Base-by-base conservation (phyloP, 2,113 vertebrate genomes). In the Hassar affinis region DNA sequence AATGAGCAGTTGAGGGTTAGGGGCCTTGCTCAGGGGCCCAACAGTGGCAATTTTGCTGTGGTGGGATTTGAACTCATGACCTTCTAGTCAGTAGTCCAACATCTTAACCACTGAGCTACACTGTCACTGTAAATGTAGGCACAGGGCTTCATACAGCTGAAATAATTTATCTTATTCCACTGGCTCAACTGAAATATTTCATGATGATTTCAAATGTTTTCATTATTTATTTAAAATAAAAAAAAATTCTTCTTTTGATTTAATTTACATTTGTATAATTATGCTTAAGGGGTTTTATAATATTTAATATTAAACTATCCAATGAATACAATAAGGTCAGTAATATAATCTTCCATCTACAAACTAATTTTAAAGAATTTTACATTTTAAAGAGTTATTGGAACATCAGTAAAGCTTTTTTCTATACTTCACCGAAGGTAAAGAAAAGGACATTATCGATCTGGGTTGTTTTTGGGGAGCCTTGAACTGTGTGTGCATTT, bases 401-500 rank as follows among this genome's bases (percentile, higher is more conserved):
- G 89, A 90, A 93, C 88, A 92, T 87, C 54, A 87, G 90, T 91
- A 89, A 91, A 88, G 85, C 76, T 85, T 80, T 89, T 89, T 89
- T 72, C 51, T 69, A 80, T 42, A n/a, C 27, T n/a, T 27, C 78
- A 61, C 69, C 27, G 87, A 78, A 84, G 84, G 30, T 77, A 88
- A 56, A 86, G 86, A 88, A 91, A 79, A 90, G 91, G 90, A 90
- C 88, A 87, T 91, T 93, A 95, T 95, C 93, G 94, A 96, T 95
- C 92, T 52, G 79, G 81, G 69, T 57, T 89, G 91, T 89, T 91
- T 91, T 93, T 90, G 91, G 92, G 88, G 89, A 92, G 90, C 90
- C 88, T 93, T 95, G 94, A 96, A 95, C 94, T 90, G 89, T 69
- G 88, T 90, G 89, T 92, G 88, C 84, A 89, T 93, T 93, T 93